phyloP scores from a whole-genome alignment of 2,888 invertebrate genomes.

The Lamellibrachia satsuma region DNA sequence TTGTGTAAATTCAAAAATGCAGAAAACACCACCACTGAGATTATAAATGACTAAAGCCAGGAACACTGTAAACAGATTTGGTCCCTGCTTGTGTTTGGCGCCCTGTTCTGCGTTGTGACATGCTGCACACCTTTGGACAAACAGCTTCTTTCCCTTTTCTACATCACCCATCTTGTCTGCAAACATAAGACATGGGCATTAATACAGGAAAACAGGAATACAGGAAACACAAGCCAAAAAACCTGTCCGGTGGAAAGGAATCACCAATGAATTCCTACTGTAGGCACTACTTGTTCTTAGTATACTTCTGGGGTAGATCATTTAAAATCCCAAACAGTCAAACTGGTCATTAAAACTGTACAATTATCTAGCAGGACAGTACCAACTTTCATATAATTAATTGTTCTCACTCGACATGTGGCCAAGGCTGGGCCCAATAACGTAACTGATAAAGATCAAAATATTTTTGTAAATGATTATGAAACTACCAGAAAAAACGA shows the following conservation, averaged over 20 bases:
- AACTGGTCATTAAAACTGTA: background rate
- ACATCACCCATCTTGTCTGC: constrained; percentile 76
- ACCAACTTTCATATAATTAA: background rate
- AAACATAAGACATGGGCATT: background rate
- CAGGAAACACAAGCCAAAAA: background rate
- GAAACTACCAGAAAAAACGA: too few relatives aligned
- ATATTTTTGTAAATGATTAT: background rate
- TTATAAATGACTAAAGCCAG: too few relatives aligned
- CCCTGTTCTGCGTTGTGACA: constrained; percentile 96
- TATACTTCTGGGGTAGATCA: too few relatives aligned
- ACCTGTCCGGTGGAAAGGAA: background rate
- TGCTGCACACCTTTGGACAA: constrained; percentile 94
- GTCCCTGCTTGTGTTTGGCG: constrained; percentile 97
- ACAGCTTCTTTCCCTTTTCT: constrained; percentile 96
- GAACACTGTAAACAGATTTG: constrained; percentile 89
- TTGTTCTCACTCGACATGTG: too few relatives aligned
- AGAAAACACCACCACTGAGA: too few relatives aligned
- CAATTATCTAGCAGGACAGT: background rate
- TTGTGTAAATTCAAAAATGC: too few relatives aligned
- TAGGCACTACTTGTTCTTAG: too few relatives aligned
- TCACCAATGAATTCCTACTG: too few relatives aligned
- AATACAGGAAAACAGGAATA: background rate
- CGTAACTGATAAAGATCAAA: background rate
- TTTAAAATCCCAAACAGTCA: too few relatives aligned
- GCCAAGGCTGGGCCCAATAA: background rate